phyloP scores from a whole-genome alignment of 1,140 invertebrate species.

The Euwallacea fornicatus region DNA sequence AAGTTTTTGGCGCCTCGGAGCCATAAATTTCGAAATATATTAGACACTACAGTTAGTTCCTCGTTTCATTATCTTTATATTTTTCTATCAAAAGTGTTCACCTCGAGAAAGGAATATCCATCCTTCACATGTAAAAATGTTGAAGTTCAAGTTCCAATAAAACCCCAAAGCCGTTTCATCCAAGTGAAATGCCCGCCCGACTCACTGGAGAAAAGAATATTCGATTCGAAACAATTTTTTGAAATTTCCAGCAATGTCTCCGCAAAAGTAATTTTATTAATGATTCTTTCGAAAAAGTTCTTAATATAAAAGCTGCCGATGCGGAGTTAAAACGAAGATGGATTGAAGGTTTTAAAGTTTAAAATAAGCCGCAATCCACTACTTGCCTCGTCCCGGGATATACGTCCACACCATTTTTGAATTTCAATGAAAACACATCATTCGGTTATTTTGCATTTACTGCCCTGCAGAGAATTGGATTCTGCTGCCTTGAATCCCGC shows the following conservation, averaged over 20 bases:
- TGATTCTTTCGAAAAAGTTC: conserved; percentile 11
- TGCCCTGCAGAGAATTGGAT: not conserved
- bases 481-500: not conserved
- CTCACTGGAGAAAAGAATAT: not conserved
- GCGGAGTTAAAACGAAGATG: conserved; percentile 2
- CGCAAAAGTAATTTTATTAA: conserved; percentile 10
- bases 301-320: conserved; percentile 10
- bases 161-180: too few species aligned
- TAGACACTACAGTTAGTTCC: too few species aligned
- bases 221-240: not conserved
- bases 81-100: too few species aligned
- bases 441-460: conserved; percentile 10
- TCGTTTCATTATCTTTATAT: too few species aligned
- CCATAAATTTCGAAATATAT: too few species aligned
- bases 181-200: too few species aligned
- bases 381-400: conserved; percentile 11
- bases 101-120: too few species aligned
- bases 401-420: conserved; percentile 5
- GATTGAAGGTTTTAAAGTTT: conserved; percentile 12
- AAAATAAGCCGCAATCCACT: conserved; percentile 10
- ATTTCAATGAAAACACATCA: conserved; percentile 18
- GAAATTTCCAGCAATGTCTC: conserved; percentile 3
- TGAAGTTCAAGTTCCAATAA: too few species aligned
- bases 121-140: too few species aligned
- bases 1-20: too few species aligned